Base-by-base conservation (phyloP, 2,888 invertebrate species). In the Leptopilina syphax region DNA sequence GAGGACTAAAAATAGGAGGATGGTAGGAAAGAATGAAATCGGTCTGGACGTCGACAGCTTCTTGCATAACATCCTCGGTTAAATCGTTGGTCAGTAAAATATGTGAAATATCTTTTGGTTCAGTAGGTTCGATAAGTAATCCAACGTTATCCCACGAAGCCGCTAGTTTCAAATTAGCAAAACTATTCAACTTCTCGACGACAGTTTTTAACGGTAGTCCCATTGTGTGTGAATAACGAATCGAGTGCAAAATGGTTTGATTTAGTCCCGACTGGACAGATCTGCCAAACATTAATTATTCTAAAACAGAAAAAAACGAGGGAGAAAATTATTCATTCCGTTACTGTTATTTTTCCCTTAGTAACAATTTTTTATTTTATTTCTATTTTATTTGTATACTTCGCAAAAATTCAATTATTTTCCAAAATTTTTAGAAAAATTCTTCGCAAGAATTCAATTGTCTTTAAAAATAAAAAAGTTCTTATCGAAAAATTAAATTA, bases 81-180 rank as follows among this genome's bases (percentile, higher is more conserved):
- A 99, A 93, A 91, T 99, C 99, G 92, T 98, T 99, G 2, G 98
- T 98, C 60, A 99, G 92, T 79, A 99, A 90, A 77, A 98, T 94
- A 80, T 93, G 95, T 6, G 92, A 93, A 13, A 97, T 93, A 6
- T 92, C 88, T 85, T 91, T 92, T 41, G 88, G 87, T 76, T 86
- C 87, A 24, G 92, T 91, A 2, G 98, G 98, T 90, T 98, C 97
- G 12, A 98, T 94, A 44, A 99, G 92, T 1, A 99, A 93, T 0
- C 99, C 99, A 77, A 98, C 98, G 92, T 99, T 99, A 90, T 99
- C 99, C 98, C 98, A 99, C 77, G 94, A 94, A 87, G 96, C 98
- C 3, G 98, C 97, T 13, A 96, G 92, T 1, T 93, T 91, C 54
- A 94, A 91, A 9, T 96, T 95, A 0, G 97, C 97, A 92, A 96